Conservation (phyloP, 2,888 invertebrate species). For the Chrysolina americana region DNA sequence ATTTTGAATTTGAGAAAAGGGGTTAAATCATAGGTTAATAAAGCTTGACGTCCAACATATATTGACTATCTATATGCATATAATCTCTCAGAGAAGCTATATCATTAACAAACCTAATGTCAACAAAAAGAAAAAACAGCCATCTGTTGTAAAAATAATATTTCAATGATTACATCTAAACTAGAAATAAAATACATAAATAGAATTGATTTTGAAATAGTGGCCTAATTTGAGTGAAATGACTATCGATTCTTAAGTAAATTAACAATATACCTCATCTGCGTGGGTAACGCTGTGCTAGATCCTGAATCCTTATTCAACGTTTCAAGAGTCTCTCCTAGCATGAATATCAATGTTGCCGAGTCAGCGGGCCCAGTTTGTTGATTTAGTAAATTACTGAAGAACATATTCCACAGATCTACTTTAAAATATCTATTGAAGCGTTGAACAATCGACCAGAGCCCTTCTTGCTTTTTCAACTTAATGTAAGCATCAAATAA, state of each 20-base stretch:
- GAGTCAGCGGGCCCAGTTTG: conserved; percentile 64
- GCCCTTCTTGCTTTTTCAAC: conserved; percentile 63
- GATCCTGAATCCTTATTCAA: conserved; percentile 52
- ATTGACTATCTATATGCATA: conserved; percentile 37
- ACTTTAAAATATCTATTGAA: conserved; percentile 73
- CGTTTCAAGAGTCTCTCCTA: conserved; percentile 58
- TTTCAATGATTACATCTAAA: conserved; percentile 47
- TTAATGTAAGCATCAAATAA: conserved; percentile 93
- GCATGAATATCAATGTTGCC: conserved; percentile 56
- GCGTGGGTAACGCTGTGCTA: conserved; percentile 50
- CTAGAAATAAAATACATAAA: conserved; percentile 48
- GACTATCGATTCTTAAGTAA: conserved; percentile 65
- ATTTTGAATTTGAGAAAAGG: background rate
- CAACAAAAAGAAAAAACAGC: conserved; percentile 49
- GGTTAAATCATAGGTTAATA: conserved; percentile 15
- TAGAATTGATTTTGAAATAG: conserved; percentile 37
- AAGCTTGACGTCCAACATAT: conserved; percentile 39
- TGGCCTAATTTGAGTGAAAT: conserved; percentile 36
- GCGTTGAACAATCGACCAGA: conserved; percentile 65
- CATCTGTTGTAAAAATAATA: conserved; percentile 49
- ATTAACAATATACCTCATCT: conserved; percentile 63
- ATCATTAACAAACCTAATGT: conserved; percentile 46
- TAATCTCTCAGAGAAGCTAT: conserved; percentile 42
- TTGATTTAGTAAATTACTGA: conserved; percentile 83
- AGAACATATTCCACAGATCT: conserved; percentile 85